These are phyloP conservation scores for Cepphus grylle DNA, from an alignment of 2,113 vertebrate species.

Conservation along the genomic window DNA sequence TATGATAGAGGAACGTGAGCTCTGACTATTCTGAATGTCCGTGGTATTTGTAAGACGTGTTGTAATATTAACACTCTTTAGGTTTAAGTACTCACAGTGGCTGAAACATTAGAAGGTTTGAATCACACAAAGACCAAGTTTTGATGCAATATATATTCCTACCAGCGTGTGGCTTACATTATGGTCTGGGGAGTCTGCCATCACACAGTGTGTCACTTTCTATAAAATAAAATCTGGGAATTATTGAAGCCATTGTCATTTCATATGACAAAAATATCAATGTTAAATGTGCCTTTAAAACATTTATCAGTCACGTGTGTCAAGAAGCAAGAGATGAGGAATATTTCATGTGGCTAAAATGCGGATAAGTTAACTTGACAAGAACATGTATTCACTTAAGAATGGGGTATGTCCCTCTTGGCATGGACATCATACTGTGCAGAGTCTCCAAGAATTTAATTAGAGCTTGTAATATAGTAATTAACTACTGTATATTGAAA, in stretches of 20 bases:
- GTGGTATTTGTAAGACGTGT: not conserved
- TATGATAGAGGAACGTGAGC: not conserved
- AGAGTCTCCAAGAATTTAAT: conserved; percentile 54
- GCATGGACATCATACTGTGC: conserved; percentile 30
- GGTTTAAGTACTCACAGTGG: not conserved
- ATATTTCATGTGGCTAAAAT: conserved; percentile 50
- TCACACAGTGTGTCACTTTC: not conserved
- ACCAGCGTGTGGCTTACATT: not conserved
- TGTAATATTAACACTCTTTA: conserved; percentile 19
- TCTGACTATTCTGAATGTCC: not conserved
- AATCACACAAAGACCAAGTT: not conserved
- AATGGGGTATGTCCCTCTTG: conserved; percentile 31
- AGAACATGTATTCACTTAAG: conserved; percentile 43
- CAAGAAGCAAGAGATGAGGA: conserved; percentile 24
- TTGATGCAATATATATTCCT: not conserved
- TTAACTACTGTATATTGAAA: conserved; percentile 46
- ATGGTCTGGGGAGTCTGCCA: not conserved
- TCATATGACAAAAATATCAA: conserved; percentile 47
- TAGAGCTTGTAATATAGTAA: conserved; percentile 39
- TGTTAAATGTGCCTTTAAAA: conserved; percentile 50
- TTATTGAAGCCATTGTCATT: conserved; percentile 33
- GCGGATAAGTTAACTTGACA: conserved; percentile 42
- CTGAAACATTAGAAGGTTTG: conserved; percentile 2
- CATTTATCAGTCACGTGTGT: conserved; percentile 50
- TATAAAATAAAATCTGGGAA: conserved; percentile 35